A percentile compares a stretch with the other conserved stretches of the same genome.
These are phyloP conservation scores for Caenorhabditis uteleia DNA, from an alignment of 2,888 invertebrate species.

Conservation along the genomic window DNA sequence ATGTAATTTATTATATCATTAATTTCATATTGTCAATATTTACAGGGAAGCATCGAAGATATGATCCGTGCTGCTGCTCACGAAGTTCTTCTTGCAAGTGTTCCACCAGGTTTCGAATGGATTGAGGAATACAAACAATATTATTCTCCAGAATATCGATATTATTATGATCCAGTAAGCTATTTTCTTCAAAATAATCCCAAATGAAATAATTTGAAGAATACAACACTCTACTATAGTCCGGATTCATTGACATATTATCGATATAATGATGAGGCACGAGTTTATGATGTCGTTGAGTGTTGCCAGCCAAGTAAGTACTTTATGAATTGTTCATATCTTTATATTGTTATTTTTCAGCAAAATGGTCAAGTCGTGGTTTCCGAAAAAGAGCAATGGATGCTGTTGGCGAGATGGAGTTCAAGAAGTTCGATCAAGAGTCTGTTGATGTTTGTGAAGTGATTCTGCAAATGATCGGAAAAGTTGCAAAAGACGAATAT, in stretches of 20 bases:
- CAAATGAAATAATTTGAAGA: conserved; percentile 34
- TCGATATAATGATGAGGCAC: conserved; percentile 46
- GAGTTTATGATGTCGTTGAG: conserved; percentile 31
- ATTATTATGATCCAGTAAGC: conserved; percentile 60
- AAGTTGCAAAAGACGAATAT: conserved; percentile 18
- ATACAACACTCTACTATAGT: conserved; percentile 54
- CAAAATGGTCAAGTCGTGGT: conserved; percentile 41
- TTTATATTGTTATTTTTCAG: conserved; percentile 15
- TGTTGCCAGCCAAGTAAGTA: conserved; percentile 32
- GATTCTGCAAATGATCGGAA: conserved; percentile 32
- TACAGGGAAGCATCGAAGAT: conserved; percentile 52
- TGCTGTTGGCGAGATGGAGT: conserved; percentile 30
- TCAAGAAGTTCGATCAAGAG: conserved; percentile 36
- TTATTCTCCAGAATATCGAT: conserved; percentile 56
- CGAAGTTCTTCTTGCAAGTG: conserved; percentile 44
- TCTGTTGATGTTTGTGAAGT: conserved; percentile 40
- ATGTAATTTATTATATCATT: background rate
- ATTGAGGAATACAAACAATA: conserved; percentile 58
- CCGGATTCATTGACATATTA: conserved; percentile 55
- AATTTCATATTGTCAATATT: background rate
- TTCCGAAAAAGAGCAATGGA: conserved; percentile 31
- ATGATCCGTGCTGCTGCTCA: conserved; percentile 61
- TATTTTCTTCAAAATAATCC: no score
- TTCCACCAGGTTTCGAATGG: conserved; percentile 55
- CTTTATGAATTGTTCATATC: background rate